Percentiles rank a stretch among this genome's conserved stretches.
Conservation (phyloP, 1,140 invertebrate genomes). For the Drosophila watanabei region DNA sequence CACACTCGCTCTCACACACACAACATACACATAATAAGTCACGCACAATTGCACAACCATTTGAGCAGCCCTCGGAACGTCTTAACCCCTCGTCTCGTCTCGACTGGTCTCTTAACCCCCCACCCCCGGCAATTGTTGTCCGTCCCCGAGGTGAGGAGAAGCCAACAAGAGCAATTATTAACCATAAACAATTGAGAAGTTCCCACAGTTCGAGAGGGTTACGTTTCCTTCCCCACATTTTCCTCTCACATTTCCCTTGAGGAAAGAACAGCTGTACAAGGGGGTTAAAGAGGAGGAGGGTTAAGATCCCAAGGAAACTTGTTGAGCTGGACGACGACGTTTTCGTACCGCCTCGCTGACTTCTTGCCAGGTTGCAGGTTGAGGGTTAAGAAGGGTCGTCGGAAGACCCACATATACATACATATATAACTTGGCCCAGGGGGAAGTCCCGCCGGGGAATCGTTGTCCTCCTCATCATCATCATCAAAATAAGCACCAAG, state of each 20-base stretch:
- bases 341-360: conserved; percentile 70
- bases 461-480: conserved; percentile 27
- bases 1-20: conserved; percentile 16
- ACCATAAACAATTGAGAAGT: conserved; percentile 83
- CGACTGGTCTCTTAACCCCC: conserved; percentile 2
- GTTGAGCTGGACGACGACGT: conserved; percentile 67
- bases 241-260: conserved; percentile 3
- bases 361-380: conserved; percentile 40
- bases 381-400: conserved; percentile 7
- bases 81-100: conserved; percentile 2
- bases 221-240: conserved; percentile 45
- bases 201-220: conserved; percentile 74
- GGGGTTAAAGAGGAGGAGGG: conserved; percentile 22
- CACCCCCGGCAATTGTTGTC: conserved; percentile 25
- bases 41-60: conserved; percentile 79
- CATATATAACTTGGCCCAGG: conserved; percentile 48
- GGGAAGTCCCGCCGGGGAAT: conserved; percentile 35
- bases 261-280: conserved; percentile 76
- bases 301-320: conserved; percentile 54
- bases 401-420: conserved; percentile 29
- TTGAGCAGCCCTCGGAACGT: conserved; percentile 12
- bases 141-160: conserved; percentile 71
- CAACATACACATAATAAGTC: conserved; percentile 44
- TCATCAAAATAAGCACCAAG: conserved; percentile 39
- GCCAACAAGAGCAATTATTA: conserved; percentile 84